Base-by-base conservation (phyloP, 2,797 vertebrate species). In the Parauchenoglanis punctatus region DNA sequence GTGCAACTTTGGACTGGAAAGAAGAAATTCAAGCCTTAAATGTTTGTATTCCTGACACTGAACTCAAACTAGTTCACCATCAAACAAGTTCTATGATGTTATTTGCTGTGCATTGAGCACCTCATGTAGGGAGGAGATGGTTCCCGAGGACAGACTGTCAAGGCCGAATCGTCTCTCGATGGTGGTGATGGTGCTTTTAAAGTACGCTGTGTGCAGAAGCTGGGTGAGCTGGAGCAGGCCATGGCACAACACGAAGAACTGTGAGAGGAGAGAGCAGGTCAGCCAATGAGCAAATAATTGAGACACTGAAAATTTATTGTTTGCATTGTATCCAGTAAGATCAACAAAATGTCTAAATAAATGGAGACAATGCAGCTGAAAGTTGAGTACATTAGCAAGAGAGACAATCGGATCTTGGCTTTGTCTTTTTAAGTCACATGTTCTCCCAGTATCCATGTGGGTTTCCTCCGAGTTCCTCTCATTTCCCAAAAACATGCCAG, bases 111-210 rank as follows among this genome's bases (percentile, higher is more conserved):
- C 23, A 44, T 2, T 59, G 28, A 18, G 28, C 93, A 99, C 98
- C 97, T 99, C 98, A 0, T 99, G 96, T 81, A 99, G 93, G 88
- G 98, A 99, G 91, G 98, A 99, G 92, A 99, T 97, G 92, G 97
- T 97, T 49, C 98, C 98, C 0, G 98, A 98, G 2, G 98, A 98
- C 90, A 96, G 96, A 88, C 99, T 99, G 95, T 96, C 97, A 88
- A 99, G 97, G n/a, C 98, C 99, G 0, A 97, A 99, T 91, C 97
- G 97, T 87, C 95, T 96, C 95, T 99, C 99, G 0, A 99, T 98
- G 35, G 97, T 99, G 89, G 97, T 97, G 93, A 99, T 97, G 92
- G 96, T 97, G 96, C 99, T 99, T 94, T 99, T 99, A 94, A 99
- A 98, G 94, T 98, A 99, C 87, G 98, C 93, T 0, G 97, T 98